phyloP scores from a whole-genome alignment of 2,888 invertebrate species.

The Chironomus riparius region DNA sequence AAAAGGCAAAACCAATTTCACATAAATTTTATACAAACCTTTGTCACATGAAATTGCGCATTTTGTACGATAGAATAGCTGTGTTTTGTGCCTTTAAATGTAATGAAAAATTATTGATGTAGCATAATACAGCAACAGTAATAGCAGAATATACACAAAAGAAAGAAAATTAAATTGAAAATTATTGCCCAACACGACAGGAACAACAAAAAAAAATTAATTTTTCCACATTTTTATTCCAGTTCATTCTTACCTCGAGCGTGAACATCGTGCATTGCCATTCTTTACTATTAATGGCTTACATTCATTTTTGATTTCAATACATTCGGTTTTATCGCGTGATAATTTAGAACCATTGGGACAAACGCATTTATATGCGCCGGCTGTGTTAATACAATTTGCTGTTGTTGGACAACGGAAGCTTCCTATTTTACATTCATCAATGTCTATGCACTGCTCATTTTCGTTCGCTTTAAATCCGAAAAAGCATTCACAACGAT shows the following conservation, averaged over 20 bases:
- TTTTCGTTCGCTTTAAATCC: constrained; percentile 46
- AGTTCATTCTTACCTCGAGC: constrained; percentile 1
- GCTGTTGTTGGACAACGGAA: constrained; percentile 38
- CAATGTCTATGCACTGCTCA: constrained; percentile 45
- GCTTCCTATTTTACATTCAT: constrained; percentile 45
- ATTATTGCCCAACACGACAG: neutral
- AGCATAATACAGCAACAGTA: neutral
- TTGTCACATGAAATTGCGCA: constrained; percentile 39
- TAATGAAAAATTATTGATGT: neutral
- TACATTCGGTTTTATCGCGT: constrained; percentile 33
- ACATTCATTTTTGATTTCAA: constrained; percentile 37
- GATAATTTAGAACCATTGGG: constrained; percentile 38
- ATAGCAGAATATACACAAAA: neutral
- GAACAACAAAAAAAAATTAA: neutral
- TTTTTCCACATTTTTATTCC: too few species aligned
- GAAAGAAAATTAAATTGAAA: neutral
- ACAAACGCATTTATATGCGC: constrained; percentile 46
- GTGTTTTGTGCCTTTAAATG: constrained; percentile 36
- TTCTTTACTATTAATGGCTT: constrained; percentile 32
- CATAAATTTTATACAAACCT: constrained; percentile 19
- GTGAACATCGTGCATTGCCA: constrained; percentile 1
- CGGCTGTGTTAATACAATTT: constrained; percentile 43
- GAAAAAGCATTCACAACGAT: constrained; percentile 51
- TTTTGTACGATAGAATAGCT: constrained; percentile 38
- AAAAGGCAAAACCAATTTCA: constrained; percentile 11